A percentile compares a stretch with the other conserved stretches of the same genome.
Conservation (phyloP, 2,113 vertebrate species). For the Holacanthus passer region DNA sequence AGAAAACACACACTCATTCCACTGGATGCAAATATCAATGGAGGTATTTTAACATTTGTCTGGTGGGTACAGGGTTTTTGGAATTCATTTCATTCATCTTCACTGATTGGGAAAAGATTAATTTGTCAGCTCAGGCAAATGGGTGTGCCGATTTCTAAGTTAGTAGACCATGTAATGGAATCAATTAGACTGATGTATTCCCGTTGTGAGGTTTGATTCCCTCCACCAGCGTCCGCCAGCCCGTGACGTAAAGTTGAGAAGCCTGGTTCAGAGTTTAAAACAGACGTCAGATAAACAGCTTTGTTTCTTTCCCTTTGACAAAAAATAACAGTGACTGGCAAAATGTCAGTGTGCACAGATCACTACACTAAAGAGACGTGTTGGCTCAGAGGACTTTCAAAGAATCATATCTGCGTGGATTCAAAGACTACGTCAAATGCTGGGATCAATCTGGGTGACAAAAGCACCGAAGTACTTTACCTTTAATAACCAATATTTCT, state of each 20-base stretch:
- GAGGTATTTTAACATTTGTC: constrained; percentile 42
- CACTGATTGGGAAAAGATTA: constrained; percentile 44
- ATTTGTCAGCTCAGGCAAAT: constrained; percentile 60
- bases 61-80: constrained; percentile 7
- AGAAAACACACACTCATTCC: constrained; percentile 9
- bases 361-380: neutral
- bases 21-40: constrained; percentile 35
- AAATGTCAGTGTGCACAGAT: neutral
- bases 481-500: constrained; percentile 6
- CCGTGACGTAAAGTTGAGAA: neutral
- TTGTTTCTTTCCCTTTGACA: neutral
- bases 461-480: neutral
- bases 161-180: constrained; percentile 70
- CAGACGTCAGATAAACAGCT: neutral
- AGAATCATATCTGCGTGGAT: neutral
- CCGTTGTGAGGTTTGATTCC: constrained; percentile 51
- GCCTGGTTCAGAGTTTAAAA: neutral
- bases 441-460: neutral
- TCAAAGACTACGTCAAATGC: neutral
- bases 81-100: constrained; percentile 50
- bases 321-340: neutral
- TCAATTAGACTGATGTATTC: constrained; percentile 59
- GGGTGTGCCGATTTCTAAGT: constrained; percentile 53
- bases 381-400: too few relatives aligned
- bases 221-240: constrained; percentile 29